phyloP scores from a whole-genome alignment of 2,797 vertebrate genomes.

The Hydrolagus colliei region DNA sequence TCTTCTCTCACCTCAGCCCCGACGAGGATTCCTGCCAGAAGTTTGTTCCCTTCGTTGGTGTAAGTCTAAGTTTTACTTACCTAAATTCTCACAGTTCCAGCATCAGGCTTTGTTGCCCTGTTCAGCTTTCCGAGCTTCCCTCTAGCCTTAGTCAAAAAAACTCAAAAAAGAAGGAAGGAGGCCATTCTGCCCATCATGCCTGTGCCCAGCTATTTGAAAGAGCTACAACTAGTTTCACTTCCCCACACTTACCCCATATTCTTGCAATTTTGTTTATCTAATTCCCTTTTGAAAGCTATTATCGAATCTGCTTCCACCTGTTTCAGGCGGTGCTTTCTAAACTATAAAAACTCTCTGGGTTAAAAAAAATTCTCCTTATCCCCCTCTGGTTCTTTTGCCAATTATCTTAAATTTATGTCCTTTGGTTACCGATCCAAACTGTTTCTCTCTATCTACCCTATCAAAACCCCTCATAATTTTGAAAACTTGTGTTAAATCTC shows the following conservation, averaged over 20 bases:
- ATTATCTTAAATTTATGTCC: too few relatives aligned
- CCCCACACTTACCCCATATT: neutral
- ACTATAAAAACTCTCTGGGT: too few relatives aligned
- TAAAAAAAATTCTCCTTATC: too few relatives aligned
- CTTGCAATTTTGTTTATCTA: neutral
- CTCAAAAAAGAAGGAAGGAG: neutral
- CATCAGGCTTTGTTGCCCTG: neutral
- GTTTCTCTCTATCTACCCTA: too few relatives aligned
- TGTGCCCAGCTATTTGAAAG: neutral
- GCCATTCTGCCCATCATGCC: neutral
- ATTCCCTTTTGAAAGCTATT: neutral
- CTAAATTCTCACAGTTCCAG: neutral
- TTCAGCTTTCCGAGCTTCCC: too few relatives aligned
- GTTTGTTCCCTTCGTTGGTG: slow-evolving; percentile 85
- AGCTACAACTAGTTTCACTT: neutral
- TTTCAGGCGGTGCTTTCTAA: neutral
- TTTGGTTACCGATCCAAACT: too few relatives aligned
- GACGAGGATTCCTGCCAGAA: slow-evolving; percentile 89
- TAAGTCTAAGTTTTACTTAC: slow-evolving; percentile 46
- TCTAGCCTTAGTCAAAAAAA: too few relatives aligned
- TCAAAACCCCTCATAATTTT: too few relatives aligned
- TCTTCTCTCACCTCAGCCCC: slow-evolving; percentile 52
- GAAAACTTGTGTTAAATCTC: too few relatives aligned
- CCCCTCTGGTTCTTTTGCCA: too few relatives aligned
- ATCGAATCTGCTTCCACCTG: neutral